Evolutionary conservation across 2,797 vertebrate species (phyloP).

Genomic region (Takifugu ocellatus): DNA sequence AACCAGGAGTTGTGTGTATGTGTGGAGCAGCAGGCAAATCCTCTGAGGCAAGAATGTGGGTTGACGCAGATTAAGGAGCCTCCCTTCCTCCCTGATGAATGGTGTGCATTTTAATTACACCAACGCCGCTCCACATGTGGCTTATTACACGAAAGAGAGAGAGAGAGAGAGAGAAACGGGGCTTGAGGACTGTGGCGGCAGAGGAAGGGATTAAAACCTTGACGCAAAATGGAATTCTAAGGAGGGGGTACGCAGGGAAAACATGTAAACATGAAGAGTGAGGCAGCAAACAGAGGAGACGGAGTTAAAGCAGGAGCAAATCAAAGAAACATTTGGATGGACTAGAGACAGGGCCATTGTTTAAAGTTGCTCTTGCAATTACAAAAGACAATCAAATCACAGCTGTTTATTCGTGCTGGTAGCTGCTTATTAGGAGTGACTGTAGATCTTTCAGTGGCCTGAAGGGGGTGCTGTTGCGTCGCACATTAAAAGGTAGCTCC

Average conservation of each 20-base stretch:
- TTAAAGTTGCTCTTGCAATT: background rate
- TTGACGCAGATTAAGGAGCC: constrained; percentile 70
- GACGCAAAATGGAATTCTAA: constrained; percentile 22
- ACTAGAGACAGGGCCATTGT: constrained; percentile 14
- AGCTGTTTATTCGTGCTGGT: constrained; percentile 23
- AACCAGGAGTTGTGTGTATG: constrained; percentile 14
- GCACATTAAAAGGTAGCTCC: constrained; percentile 1
- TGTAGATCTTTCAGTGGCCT: constrained; percentile 20
- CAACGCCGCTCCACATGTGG: constrained; percentile 49
- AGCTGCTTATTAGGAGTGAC: constrained; percentile 13
- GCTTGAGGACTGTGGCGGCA: constrained; percentile 21
- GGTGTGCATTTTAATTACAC: constrained; percentile 75
- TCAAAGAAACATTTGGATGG: constrained; percentile 10
- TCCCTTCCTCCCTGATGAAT: constrained; percentile 73
- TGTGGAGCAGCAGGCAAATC: constrained; percentile 33
- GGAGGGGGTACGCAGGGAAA: constrained; percentile 27
- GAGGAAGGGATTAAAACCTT: constrained; percentile 6
- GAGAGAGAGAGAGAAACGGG: constrained; percentile 14
- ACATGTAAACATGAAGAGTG: constrained; percentile 24
- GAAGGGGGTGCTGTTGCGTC: constrained; percentile 53
- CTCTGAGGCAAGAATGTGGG: constrained; percentile 63
- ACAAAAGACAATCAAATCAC: constrained; percentile 5
- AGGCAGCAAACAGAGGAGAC: constrained; percentile 9
- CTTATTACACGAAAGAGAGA: constrained; percentile 59
- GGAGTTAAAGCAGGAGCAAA: constrained; percentile 18